Conservation (phyloP, 2,113 vertebrate species). For the Desmodus rotundus region DNA sequence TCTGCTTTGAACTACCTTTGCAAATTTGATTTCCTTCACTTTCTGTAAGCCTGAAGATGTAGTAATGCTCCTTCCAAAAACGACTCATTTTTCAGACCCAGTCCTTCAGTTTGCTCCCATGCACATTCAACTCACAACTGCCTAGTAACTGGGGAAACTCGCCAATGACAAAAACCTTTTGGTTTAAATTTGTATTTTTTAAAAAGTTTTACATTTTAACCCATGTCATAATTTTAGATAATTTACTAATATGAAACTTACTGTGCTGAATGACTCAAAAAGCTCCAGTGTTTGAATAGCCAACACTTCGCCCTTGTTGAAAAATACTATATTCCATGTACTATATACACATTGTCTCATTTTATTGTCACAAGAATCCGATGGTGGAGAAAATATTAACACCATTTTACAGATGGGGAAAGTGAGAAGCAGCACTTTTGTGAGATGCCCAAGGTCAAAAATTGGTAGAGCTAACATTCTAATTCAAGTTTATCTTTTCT, state of each 20-base stretch:
- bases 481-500: not conserved
- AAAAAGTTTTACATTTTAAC: not conserved
- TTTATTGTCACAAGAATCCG: not conserved
- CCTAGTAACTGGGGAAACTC: not conserved
- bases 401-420: not conserved
- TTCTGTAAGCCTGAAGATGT: slow-evolving; percentile 32
- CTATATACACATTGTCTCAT: not conserved
- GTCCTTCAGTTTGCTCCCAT: not conserved
- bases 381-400: not conserved
- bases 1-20: slow-evolving; percentile 29
- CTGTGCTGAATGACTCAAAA: not conserved
- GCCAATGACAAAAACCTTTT: not conserved
- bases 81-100: not conserved
- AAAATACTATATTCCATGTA: not conserved
- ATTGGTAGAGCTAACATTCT: not conserved
- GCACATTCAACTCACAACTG: not conserved
- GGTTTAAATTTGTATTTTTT: not conserved
- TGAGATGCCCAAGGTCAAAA: not conserved
- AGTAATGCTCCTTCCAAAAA: slow-evolving; percentile 30
- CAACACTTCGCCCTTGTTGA: not conserved
- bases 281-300: not conserved
- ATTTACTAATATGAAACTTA: not conserved
- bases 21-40: slow-evolving; percentile 35
- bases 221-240: not conserved
- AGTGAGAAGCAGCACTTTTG: not conserved